phyloP scores from a whole-genome alignment of 1,140 invertebrate species.

The Drosophila orosa region DNA sequence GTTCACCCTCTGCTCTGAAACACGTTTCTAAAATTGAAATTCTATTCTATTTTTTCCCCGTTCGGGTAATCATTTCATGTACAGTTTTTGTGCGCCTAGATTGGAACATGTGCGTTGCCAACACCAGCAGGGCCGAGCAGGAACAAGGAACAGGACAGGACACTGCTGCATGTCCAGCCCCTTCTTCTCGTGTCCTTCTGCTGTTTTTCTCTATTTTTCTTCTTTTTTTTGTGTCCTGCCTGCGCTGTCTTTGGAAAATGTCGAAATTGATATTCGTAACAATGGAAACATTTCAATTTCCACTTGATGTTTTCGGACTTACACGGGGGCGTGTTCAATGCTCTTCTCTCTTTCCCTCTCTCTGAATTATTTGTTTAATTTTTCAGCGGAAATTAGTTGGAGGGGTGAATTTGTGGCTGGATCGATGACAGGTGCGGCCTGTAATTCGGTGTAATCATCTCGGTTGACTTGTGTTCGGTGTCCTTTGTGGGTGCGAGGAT shows the following conservation, averaged over 20 bases:
- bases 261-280: constrained; percentile 79
- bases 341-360: neutral
- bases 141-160: constrained; percentile 24
- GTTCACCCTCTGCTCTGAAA: constrained; percentile 52
- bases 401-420: constrained; percentile 18
- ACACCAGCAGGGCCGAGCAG: constrained; percentile 56
- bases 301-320: constrained; percentile 58
- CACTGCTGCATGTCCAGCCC: constrained; percentile 31
- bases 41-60: constrained; percentile 62
- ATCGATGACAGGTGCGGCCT: constrained; percentile 65
- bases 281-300: constrained; percentile 79
- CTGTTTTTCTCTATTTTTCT: constrained; percentile 32
- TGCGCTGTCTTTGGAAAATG: constrained; percentile 57
- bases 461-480: constrained; percentile 20
- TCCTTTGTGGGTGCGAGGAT: constrained; percentile 6
- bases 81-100: constrained; percentile 80
- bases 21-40: constrained; percentile 82
- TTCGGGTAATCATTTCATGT: constrained; percentile 75
- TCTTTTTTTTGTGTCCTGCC: neutral
- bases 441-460: constrained; percentile 44
- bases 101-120: constrained; percentile 81
- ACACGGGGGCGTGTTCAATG: constrained; percentile 47
- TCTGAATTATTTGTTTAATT: constrained; percentile 27
- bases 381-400: constrained; percentile 38
- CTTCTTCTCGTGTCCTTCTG: constrained; percentile 41